Evolutionary conservation across 2,888 invertebrate genomes (phyloP).

Genomic region (Mesodorylaimus sp.): DNA sequence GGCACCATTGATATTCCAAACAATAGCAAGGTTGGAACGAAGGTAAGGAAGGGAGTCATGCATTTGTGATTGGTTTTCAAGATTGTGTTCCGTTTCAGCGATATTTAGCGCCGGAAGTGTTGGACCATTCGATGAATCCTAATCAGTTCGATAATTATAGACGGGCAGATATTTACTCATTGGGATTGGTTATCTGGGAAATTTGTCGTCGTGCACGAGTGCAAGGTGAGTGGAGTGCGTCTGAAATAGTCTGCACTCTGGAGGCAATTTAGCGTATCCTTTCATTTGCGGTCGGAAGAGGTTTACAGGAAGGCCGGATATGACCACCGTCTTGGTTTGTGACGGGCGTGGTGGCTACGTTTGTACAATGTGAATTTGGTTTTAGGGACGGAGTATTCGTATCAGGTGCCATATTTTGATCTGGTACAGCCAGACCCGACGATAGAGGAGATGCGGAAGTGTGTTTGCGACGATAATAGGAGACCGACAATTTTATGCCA

Average conservation of each 20-base stretch:
- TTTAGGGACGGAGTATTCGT: constrained; percentile 54
- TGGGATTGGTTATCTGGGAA: constrained; percentile 92
- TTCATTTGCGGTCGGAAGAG: too few relatives aligned
- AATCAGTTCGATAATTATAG: constrained; percentile 89
- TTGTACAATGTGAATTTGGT: too few relatives aligned
- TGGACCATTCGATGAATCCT: constrained; percentile 77
- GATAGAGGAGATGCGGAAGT: constrained; percentile 85
- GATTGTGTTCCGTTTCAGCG: constrained; percentile 16
- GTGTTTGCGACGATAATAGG: constrained; percentile 65
- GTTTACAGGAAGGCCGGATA: too few relatives aligned
- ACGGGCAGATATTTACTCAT: constrained; percentile 89
- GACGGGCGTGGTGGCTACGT: too few relatives aligned
- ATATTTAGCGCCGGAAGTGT: constrained; percentile 38
- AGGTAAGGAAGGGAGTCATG: constrained; percentile 38
- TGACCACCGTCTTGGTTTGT: too few relatives aligned
- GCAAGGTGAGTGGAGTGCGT: constrained; percentile 20
- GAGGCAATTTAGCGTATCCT: too few relatives aligned
- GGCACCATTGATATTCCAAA: constrained; percentile 83
- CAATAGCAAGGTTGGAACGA: constrained; percentile 85
- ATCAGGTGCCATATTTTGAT: constrained; percentile 85
- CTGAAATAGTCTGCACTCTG: too few relatives aligned
- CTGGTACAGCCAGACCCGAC: constrained; percentile 82
- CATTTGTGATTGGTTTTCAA: neutral
- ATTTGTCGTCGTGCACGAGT: constrained; percentile 57
- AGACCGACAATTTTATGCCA: constrained; percentile 75